Base-by-base conservation (phyloP, 2,888 invertebrate species). In the Trichopoda pennipes region DNA sequence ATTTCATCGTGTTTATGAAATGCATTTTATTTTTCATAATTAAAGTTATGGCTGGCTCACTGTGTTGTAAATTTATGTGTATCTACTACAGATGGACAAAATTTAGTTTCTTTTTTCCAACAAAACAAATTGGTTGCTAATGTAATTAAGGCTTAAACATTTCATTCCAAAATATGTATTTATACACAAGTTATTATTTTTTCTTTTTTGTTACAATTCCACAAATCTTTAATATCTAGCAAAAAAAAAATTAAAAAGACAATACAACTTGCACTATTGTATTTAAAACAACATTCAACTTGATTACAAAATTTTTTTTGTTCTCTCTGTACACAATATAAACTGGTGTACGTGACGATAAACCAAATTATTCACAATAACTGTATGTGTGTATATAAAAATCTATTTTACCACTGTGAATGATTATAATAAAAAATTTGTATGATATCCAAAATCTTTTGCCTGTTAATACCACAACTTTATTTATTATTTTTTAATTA, bases 311-410 rank as follows among this genome's bases (percentile, higher is more conserved):
- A 77, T 61, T 56, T 55, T 28, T 70, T 63, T 69, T 21, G 58
- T 63, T 42, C 42, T 17, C 47, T 79, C 14, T 79, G 66, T 75
- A 70, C 61, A 72, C 77, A 81, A 74, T 66, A 66, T 73, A 38
- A 70, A 66, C 64, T 82, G 82, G 82, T 79, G 82, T 82, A 82
- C 82, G 82, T 82, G 82, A 82, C 82, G 79, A 44, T 19, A 76
- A 82, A 76, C 75, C 17, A 56, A 38, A 49, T 47, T 32, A 82
- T 82, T 82, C 82, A 82, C 82, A 79, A 76, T 82, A 70, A 21
- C 3, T 38, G 38, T 55, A 55, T 56, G 58, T 58, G 72, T 51
- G 16, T 72, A 58, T 56, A 21, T n/a, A n/a, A n/a, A 14, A 8
- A 16, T 69, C 17, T 12, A 12, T 44, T 35, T 23, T 14, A n/a